Base-by-base conservation (phyloP, 2,797 vertebrate species). In the Melanotaenia pygmaea region DNA sequence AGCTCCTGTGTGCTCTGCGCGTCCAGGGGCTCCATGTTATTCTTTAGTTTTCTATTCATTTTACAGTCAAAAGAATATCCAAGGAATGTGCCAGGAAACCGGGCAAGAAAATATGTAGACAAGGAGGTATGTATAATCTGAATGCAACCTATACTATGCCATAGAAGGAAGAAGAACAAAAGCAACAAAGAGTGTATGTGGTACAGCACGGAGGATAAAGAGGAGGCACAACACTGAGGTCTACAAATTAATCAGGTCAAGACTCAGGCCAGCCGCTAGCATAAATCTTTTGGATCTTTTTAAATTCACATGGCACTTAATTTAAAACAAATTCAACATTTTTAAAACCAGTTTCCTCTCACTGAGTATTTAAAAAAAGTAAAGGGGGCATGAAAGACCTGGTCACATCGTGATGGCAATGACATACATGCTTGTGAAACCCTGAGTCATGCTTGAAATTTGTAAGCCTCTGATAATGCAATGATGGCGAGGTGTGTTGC, bases 31-130 rank as follows among this genome's bases (percentile, higher is more conserved):
- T 96, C 96, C 96, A 98, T 99, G 97, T 99, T 99, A 99, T 99
- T 99, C 97, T 99, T 97, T 97, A 99, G 98, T 99, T 96, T 92
- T 98, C 95, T 98, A 99, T 99, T 99, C 97, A 98, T 97, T 99
- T 98, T 97, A 96, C 98, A 99, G 97, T 99, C 97, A 99, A 99
- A 96, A 98, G 98, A 98, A 99, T 99, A 98, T 99, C 98, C 96
- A 99, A 99, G 98, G 98, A 99, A 98, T 99, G 98, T 96, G 95
- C 97, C 96, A 96, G 97, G 97, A 99, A 99, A 96, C 97, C 97
- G 95, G 98, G 97, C 97, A 99, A 99, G 97, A 99, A 99, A 99
- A 98, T 99, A 95, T 99, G 98, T 99, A 99, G 97, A 95, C 97
- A 99, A 98, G 97, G 97, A 99, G 98, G 98, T 99, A 99, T 97